phyloP scores from a whole-genome alignment of 2,888 invertebrate genomes.

The Trimorus sp. region DNA sequence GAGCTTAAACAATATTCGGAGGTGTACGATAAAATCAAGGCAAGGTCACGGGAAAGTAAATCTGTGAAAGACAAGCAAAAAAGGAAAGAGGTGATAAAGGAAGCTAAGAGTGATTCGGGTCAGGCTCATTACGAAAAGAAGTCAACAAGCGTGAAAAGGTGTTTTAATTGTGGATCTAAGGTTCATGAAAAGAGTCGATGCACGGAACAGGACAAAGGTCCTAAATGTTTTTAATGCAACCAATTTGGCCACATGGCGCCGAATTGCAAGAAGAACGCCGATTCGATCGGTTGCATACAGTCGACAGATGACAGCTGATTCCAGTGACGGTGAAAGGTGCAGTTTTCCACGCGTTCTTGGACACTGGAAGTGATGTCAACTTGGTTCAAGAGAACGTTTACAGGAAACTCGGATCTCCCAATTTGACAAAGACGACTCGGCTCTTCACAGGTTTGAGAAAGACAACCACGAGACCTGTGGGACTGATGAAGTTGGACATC shows the following conservation, averaged over 20 bases:
- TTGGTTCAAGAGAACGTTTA: conserved; percentile 35
- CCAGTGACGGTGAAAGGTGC: conserved; percentile 30
- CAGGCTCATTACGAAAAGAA: conserved; percentile 4
- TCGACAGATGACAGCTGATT: neutral
- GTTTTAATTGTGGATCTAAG: conserved; percentile 56
- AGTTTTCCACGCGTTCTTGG: conserved; percentile 33
- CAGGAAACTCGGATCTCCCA: conserved; percentile 35
- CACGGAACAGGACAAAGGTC: conserved; percentile 47
- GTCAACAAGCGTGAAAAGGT: conserved; percentile 18
- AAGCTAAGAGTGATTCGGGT: neutral
- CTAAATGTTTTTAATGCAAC: conserved; percentile 68
- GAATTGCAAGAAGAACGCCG: neutral
- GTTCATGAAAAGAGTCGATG: conserved; percentile 46
- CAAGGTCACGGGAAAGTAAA: neutral
- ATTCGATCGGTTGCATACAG: neutral
- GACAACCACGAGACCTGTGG: conserved; percentile 13
- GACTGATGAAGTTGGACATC: conserved; percentile 4
- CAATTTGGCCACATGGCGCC: conserved; percentile 54
- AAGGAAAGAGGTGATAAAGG: neutral
- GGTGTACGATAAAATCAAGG: conserved; percentile 41
- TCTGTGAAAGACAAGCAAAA: neutral
- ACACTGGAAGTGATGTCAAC: conserved; percentile 51
- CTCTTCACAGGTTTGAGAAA: conserved; percentile 19
- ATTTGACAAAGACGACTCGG: neutral
- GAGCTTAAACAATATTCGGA: conserved; percentile 60